Evolutionary conservation across 1,140 invertebrate genomes (phyloP).

Genomic region (Hyphantria cunea): DNA sequence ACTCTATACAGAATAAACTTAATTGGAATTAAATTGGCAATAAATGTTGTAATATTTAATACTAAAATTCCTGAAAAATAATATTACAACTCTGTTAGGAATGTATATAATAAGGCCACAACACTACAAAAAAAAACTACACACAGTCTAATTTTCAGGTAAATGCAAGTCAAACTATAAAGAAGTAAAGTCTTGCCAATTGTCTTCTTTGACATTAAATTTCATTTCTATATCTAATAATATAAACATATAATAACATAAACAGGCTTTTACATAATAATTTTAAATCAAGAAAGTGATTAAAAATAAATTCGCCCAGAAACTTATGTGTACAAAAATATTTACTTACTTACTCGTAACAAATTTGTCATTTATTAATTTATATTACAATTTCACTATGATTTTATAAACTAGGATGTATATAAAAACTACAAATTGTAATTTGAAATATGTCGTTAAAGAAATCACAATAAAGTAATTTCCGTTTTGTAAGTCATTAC

Average conservation of each 20-base stretch:
- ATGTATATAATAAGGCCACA: neutral
- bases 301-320: conserved; percentile 48
- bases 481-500: conserved; percentile 1
- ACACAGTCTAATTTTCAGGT: neutral
- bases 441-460: conserved; percentile 11
- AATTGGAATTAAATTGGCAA: too few species aligned
- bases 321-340: conserved; percentile 45
- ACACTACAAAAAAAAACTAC: neutral
- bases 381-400: conserved; percentile 37
- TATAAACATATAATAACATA: too few species aligned
- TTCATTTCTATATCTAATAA: too few species aligned
- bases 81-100: neutral
- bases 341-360: conserved; percentile 34
- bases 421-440: conserved; percentile 12
- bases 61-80: neutral
- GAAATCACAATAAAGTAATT: conserved; percentile 23
- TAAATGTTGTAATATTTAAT: neutral
- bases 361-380: conserved; percentile 30
- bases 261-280: conserved; percentile 1
- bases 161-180: neutral
- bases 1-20: too few species aligned
- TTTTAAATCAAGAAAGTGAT: conserved; percentile 23
- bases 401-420: conserved; percentile 19
- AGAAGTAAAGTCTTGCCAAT: too few species aligned
- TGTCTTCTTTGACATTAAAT: too few species aligned